Evolutionary conservation across 2,113 vertebrate species (phyloP), one percentile per base, ranked within the genome.

Genomic region (Gymnorhina tibicen): DNA sequence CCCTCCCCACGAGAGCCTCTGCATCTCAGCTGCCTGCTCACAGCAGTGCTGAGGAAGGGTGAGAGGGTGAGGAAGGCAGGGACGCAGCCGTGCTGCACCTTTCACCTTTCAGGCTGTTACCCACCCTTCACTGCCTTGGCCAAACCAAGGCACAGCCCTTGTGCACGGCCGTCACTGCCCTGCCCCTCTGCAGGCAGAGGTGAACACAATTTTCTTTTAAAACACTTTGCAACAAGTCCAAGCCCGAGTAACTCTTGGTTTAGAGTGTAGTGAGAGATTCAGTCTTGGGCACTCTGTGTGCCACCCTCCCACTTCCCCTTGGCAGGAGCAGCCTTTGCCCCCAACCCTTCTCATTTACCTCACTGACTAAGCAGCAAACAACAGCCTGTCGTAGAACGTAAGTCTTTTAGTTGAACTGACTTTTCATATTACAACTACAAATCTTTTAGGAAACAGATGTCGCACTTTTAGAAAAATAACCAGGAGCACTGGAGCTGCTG

Each of bases 181-280:
- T 85, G 87, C 39, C 68, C 85, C 75, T 91, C 97, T 96, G 89
- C 91, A 85, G 96, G 96, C 15, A 89, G 92, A 96, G 96, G 91
- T 58, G 80, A 85, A 90, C 77, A 72, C 83, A 78, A 80, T 73
- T 85, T 85, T 87, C 98, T 95, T 59, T 91, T 88, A 97, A 95
- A 91, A 84, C 94, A 93, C 94, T 97, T 93, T 92, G 97, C 78
- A 97, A 97, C 67, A 94, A 93, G 95, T 91, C 89, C 92, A 96
- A 96, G 90, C 95, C 94, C 91, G 91, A 93, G 97, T 90, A 97
- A 95, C 97, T 97, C 94, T 93, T 98, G 96, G 97, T 96, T 98
- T 97, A 98, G 89, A 94, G 87, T 95, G 97, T 95, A 98, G 98
- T 97, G 98, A 98, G 96, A 98, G 97, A 98, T 97, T 98, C 95